Conservation (phyloP, 2,113 vertebrate species). For the Pseudopodoces humilis region DNA sequence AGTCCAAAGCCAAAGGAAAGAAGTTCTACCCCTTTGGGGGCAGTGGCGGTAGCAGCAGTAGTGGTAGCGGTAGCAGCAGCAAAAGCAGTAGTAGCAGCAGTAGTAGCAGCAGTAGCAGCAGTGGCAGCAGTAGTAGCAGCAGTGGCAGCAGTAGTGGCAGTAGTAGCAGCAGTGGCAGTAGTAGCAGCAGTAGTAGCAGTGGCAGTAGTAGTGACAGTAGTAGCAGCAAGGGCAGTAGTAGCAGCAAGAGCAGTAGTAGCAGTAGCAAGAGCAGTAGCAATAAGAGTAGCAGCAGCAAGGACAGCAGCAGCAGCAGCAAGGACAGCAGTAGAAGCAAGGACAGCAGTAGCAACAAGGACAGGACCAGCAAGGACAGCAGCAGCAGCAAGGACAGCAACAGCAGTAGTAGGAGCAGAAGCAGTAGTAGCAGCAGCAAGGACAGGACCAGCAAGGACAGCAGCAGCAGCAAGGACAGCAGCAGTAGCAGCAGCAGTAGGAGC, state of each 20-base stretch:
- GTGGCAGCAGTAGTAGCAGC: accelerated
- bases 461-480: not conserved
- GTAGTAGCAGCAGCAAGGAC: not conserved
- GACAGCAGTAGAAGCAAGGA: accelerated
- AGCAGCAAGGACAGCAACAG: accelerated
- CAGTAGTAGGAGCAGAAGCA: not conserved
- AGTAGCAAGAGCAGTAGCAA: not conserved
- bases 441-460: not conserved
- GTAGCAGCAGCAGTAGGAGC: accelerated
- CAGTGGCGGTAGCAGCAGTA: accelerated
- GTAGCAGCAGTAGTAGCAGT: accelerated
- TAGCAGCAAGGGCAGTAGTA: accelerated
- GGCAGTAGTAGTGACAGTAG: accelerated
- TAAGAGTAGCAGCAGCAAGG: accelerated
- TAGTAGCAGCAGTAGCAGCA: accelerated
- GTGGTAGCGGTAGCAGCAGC: accelerated
- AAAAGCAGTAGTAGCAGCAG: accelerated
- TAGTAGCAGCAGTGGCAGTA: accelerated
- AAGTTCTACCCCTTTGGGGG: conserved; percentile 49
- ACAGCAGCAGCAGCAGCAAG: accelerated
- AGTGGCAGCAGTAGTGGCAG: accelerated
- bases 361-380: accelerated
- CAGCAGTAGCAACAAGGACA: accelerated
- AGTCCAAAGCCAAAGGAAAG: conserved; percentile 10
- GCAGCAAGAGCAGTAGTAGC: accelerated